Percentiles rank a stretch among this genome's conserved stretches.
Evolutionary conservation across 2,888 invertebrate genomes (phyloP).

Genomic region (Calameuta pallipes): DNA sequence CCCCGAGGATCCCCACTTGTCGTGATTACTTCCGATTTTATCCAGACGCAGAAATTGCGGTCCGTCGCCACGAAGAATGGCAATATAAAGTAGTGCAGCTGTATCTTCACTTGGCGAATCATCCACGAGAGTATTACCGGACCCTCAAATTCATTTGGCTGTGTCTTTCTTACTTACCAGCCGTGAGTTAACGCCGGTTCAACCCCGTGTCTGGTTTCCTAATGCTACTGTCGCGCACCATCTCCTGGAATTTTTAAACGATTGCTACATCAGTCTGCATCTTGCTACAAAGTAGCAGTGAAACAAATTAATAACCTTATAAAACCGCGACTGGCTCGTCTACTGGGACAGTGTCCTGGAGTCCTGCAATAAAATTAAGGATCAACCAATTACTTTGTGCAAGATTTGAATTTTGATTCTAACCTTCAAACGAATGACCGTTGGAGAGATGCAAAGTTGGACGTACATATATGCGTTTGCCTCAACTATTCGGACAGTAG

Average conservation of each 20-base stretch:
- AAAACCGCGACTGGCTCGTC: too few species aligned
- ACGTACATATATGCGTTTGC: neutral
- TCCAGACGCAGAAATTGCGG: slow-evolving; percentile 39
- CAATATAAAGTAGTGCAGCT: slow-evolving; percentile 36
- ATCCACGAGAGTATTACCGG: neutral
- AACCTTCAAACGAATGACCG: neutral
- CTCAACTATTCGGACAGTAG: neutral
- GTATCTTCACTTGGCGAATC: slow-evolving; percentile 13
- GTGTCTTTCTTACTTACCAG: neutral
- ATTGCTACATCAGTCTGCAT: too few species aligned
- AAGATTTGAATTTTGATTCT: too few species aligned
- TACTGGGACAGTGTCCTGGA: too few species aligned
- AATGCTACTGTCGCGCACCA: neutral
- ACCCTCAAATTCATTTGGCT: neutral
- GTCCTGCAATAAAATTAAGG: too few species aligned
- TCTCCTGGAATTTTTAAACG: neutral
- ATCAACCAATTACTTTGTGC: too few species aligned
- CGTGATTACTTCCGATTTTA: slow-evolving; percentile 62
- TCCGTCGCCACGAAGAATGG: slow-evolving; percentile 32
- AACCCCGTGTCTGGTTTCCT: neutral
- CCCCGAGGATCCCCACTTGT: slow-evolving; percentile 49
- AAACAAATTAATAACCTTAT: too few species aligned
- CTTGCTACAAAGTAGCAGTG: too few species aligned
- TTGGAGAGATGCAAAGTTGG: neutral
- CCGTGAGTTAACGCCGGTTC: neutral